Evolutionary conservation across 2,888 invertebrate species (phyloP), one percentile per base, ranked within the genome.

Genomic region (Leistus spinibarbis): DNA sequence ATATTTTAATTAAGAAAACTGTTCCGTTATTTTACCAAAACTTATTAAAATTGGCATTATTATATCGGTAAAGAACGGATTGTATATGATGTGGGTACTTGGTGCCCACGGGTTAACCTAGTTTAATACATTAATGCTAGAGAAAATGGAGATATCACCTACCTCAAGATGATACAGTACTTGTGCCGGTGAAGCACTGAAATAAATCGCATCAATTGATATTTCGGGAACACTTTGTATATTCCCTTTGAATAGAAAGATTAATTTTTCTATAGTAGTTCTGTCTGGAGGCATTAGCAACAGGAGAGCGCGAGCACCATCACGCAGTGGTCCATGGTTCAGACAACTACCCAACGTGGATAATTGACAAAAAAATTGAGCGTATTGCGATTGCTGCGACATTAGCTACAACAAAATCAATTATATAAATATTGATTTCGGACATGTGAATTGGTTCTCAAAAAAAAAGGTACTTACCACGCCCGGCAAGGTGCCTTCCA

Each of bases 401-500:
- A 98, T 95, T 67, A 95, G 87, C 93, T 93, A 86, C 10, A 85
- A 84, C 53, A 54, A 17, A 40, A 40, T 40, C 10, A 40, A 23
- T 16, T 19, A 10, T n/a, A 24, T 40, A 57, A 19, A 60, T 10
- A 19, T 13, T 72, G 62, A n/a, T 62, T 63, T 20, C 13, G 0
- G 22, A 13, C 10, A 24, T 24, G 10, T 60, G 20, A 16, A 68
- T 54, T 22, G 54, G 54, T 54, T 54, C 63, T 20, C 19, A 17
- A 71, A 64, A 17, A 63, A 17, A 53, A 72, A 57, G 63, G 71
- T 80, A 88, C 91, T 88, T 84, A 96, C 95, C 80, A 97, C 96
- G 76, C 98, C 97, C 10, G 98, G 98, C 79, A 98, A 86, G 79
- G 92, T 92, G 82, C 92, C 93, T 86, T 98, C 98, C 0, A 95